Conservation (phyloP, 2,113 vertebrate species). For the Amphiprion percula region DNA sequence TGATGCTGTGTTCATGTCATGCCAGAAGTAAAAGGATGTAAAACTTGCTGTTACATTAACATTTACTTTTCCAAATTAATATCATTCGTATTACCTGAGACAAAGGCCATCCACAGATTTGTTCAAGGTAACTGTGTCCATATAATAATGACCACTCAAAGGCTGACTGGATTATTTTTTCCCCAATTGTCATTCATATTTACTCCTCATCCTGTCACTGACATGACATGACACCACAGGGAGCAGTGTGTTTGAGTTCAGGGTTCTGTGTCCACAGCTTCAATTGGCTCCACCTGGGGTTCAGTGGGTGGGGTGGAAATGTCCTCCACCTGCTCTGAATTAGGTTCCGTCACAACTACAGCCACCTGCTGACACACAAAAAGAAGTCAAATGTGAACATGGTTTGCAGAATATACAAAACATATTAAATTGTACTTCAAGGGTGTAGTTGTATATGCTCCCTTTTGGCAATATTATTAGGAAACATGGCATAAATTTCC, state of each 20-base stretch:
- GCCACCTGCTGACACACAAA: conserved; percentile 72
- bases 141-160: not conserved
- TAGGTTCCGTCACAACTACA: conserved; percentile 78
- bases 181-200: not conserved
- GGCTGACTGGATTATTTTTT: not conserved
- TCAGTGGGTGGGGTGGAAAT: conserved; percentile 78
- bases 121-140: not conserved
- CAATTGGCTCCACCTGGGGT: conserved; percentile 84
- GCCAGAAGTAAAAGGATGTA: conserved; percentile 20
- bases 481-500: too few relatives aligned
- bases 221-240: conserved; percentile 22
- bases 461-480: too few relatives aligned
- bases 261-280: conserved; percentile 26
- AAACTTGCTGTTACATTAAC: not conserved
- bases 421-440: too few relatives aligned
- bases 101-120: not conserved
- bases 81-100: too few relatives aligned
- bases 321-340: conserved; percentile 71
- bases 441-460: too few relatives aligned
- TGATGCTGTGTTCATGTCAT: conserved; percentile 33
- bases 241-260: conserved; percentile 7
- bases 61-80: not conserved
- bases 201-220: not conserved
- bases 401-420: not conserved
- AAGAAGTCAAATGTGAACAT: not conserved